Base-by-base conservation (phyloP, 2,797 vertebrate species). In the Cyprinodon diabolis region DNA sequence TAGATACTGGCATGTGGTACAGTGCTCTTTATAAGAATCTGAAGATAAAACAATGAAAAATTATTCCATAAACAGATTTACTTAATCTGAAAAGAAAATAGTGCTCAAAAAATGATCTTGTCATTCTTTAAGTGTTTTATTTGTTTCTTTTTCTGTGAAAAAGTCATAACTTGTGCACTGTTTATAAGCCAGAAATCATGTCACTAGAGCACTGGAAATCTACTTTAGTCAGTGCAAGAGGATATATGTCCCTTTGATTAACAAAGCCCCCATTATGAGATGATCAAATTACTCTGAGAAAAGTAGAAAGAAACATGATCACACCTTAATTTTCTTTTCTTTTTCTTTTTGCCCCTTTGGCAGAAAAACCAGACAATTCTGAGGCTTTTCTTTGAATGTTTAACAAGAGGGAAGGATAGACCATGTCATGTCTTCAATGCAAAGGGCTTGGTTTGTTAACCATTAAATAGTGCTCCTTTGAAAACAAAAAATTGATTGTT, bases 251-350 rank as follows among this genome's bases (percentile, higher is more conserved):
- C 54, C 74, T 82, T 78, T 82, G 76, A 87, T 91, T 91, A 91
- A 92, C 90, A 92, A 93, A 90, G 89, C 83, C 71, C 82, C 87
- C 85, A 89, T 93, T 94, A 85, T 90, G 80, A 90, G 77, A 78
- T 87, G 89, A 92, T 93, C 90, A 89, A 77, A 91, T 93, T 93
- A 92, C 92, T 79, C 74, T 1, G 81, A 76, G 75, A 87, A 88
- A 87, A 79, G 80, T 72, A 43, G 13, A 56, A 73, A 74, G 80
- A 70, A 76, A 85, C 86, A 87, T 68, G 79, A 87, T 89, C 85
- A 87, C 86, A 85, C 80, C 86, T 84, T 82, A 25, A 80, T 86
- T 85, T 88, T 30, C 2, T 30, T 30, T 30, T 30, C 30, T 30
- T 30, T 30, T 30, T 30, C 30, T 55, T 75, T 70, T n/a, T 72